Percentiles rank a stretch among this genome's conserved stretches.
Conservation (phyloP, 2,797 vertebrate genomes). For the Pseudocheirus occidentalis region DNA sequence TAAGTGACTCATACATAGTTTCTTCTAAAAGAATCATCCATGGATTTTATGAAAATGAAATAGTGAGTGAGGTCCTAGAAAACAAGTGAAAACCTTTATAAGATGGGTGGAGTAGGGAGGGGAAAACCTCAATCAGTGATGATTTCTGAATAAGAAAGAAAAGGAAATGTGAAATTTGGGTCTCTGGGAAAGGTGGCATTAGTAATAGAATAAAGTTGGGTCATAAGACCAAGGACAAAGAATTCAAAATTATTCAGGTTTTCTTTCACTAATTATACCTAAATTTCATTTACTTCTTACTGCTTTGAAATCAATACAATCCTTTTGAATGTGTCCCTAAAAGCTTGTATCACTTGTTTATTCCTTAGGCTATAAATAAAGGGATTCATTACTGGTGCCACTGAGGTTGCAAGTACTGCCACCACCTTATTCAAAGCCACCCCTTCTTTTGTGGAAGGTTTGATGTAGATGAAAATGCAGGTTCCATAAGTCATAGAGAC, state of each 20-base stretch:
- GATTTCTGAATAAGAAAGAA: too few relatives aligned
- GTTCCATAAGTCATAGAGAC: slow-evolving; percentile 73
- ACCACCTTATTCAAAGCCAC: slow-evolving; percentile 55
- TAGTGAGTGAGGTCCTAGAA: not conserved
- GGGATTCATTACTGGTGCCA: slow-evolving; percentile 63
- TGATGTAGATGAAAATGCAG: slow-evolving; percentile 76
- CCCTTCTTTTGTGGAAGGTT: slow-evolving; percentile 49
- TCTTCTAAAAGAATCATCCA: too few relatives aligned
- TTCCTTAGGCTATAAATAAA: slow-evolving; percentile 71
- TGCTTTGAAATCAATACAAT: not conserved
- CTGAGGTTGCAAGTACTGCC: slow-evolving; percentile 46
- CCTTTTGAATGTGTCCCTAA: not conserved
- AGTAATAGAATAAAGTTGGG: not conserved
- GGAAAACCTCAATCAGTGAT: too few relatives aligned
- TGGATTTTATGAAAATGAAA: not conserved
- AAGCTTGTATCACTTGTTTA: slow-evolving; percentile 65
- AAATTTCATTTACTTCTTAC: not conserved
- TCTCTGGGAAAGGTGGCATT: not conserved
- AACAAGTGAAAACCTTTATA: not conserved
- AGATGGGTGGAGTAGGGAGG: not conserved
- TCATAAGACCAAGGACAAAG: not conserved
- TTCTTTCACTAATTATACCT: not conserved
- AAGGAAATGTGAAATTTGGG: too few relatives aligned
- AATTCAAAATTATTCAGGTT: not conserved
- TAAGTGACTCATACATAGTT: too few relatives aligned